These are phyloP conservation scores for Rousettus leschenaultii DNA, from an alignment of 2,113 vertebrate species.

Conservation along the genomic window DNA sequence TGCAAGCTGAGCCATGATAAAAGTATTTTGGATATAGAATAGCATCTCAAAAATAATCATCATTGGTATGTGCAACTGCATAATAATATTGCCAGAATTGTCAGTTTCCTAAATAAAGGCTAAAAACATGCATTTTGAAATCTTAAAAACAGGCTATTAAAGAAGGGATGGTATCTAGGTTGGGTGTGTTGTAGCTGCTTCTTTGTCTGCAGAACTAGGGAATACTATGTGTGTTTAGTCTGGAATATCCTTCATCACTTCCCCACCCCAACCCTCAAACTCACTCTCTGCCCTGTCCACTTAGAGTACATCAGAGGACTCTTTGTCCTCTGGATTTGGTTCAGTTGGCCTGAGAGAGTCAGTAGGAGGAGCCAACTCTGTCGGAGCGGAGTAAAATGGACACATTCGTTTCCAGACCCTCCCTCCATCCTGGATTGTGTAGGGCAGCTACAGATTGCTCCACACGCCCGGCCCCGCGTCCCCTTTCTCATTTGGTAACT, in stretches of 20 bases:
- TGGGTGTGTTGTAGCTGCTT: background rate
- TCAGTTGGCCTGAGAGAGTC: background rate
- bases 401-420: background rate
- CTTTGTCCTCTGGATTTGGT: background rate
- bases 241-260: background rate
- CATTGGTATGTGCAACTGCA: background rate
- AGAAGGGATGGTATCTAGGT: background rate
- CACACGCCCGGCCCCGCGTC: no score
- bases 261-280: background rate
- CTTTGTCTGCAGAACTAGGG: background rate
- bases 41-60: background rate
- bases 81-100: background rate
- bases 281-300: accelerated
- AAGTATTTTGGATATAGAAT: background rate
- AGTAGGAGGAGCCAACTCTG: background rate
- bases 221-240: background rate
- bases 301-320: background rate
- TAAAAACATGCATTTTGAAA: slow-evolving; percentile 9
- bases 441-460: no score
- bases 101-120: background rate
- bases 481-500: background rate
- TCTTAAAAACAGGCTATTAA: background rate
- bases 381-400: background rate
- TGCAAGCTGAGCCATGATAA: background rate
- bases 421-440: background rate